Base-by-base conservation (phyloP, 1,140 invertebrate genomes). In the Ephestia elutella region DNA sequence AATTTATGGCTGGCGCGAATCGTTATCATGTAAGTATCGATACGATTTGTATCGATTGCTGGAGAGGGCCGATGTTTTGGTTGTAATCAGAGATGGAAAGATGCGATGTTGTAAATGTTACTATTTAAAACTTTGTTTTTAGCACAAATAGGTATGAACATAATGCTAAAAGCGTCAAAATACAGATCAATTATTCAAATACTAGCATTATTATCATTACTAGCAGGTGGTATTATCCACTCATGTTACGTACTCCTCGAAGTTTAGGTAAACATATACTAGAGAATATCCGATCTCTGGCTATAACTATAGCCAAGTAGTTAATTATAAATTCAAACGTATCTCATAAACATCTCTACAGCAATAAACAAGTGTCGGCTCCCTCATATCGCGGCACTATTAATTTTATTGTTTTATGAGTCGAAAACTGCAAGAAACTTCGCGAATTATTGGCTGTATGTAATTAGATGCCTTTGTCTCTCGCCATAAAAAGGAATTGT, bases 391-490 rank as follows among this genome's bases (percentile, higher is more conserved):
- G n/a, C 38, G 38, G 11, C 11, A 15, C n/a, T 44, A 44, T 44
- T 44, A 44, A 44, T 44, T 44, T 44, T 44, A 44, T 17, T 44
- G 38, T 44, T 44, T 44, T 44, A 44, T 44, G 38, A 17, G 13
- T 5, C 38, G 38, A 44, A 15, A 44, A 44, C 38, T 44, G 38
- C 21, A 25, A n/a, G n/a, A n/a, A 25, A 25, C 21, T 25, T 25
- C 7, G 21, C 21, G 21, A 25, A 25, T 25, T 25, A 25, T 7
- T 15, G 38, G 13, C 13, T 44, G 38, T 44, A 3, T 44, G 38
- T 44, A 44, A 44, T 44, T 44, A 44, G 38, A 44, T 44, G 38
- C 38, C 38, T 44, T 44, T 44, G 38, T 44, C 38, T 44, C 10
- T 32, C 38, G 38, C 2, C 38, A 10, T 44, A 15, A 44, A 44